phyloP scores from a whole-genome alignment of 2,888 invertebrate genomes.

The Orchesellides sinensis region DNA sequence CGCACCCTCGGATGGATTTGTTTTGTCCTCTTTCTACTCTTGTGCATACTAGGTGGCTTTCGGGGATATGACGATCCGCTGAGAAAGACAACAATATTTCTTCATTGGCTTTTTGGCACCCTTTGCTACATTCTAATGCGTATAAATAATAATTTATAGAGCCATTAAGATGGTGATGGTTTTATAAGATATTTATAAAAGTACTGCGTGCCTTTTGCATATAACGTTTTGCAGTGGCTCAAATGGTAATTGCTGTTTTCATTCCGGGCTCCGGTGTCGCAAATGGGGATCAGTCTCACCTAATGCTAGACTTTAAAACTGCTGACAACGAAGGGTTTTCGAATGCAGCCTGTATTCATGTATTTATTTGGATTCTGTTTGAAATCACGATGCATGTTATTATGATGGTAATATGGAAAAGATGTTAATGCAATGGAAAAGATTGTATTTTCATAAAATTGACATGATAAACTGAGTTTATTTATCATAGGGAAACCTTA shows the following conservation, averaged over 20 bases:
- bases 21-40: not conserved
- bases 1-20: not conserved
- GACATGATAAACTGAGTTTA: not conserved
- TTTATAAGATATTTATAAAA: not conserved
- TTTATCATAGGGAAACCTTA: not conserved
- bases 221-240: slow-evolving; percentile 8
- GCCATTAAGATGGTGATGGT: not conserved
- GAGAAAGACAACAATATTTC: not conserved
- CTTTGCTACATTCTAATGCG: slow-evolving; percentile 15
- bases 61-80: slow-evolving; percentile 13
- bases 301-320: not conserved
- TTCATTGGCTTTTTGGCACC: slow-evolving; percentile 29
- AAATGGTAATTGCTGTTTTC: slow-evolving; percentile 17
- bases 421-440: not conserved
- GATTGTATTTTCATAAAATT: not conserved
- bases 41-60: not conserved
- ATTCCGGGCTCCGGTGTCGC: slow-evolving; percentile 36
- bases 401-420: slow-evolving; percentile 26
- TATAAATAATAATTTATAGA: not conserved
- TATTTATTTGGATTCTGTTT: slow-evolving; percentile 17
- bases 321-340: not conserved
- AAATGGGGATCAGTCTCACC: not conserved
- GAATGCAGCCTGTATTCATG: not conserved
- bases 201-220: too few relatives aligned
- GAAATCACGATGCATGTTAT: slow-evolving; percentile 30